A percentile compares a stretch with the other conserved stretches of the same genome.
Evolutionary conservation across 2,797 vertebrate species (phyloP).

Genomic region (Corythornis leucogaster): DNA sequence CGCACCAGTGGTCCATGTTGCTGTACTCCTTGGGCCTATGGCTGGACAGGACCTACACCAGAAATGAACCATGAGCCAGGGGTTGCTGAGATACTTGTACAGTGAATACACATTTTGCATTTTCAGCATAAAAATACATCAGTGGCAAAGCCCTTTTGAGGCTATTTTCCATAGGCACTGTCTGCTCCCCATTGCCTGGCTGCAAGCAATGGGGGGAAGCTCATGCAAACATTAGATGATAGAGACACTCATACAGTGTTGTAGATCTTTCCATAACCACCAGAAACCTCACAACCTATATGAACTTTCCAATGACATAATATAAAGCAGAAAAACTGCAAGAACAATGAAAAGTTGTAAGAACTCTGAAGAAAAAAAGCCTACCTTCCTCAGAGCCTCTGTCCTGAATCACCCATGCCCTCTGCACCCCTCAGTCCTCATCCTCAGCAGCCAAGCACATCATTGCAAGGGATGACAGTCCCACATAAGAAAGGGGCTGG

Average conservation of each 20-base stretch:
- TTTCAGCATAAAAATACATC: not conserved
- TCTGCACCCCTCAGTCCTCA: accelerated
- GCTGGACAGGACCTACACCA: not conserved
- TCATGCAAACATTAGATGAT: not conserved
- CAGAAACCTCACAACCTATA: accelerated
- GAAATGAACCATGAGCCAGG: not conserved
- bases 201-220: not conserved
- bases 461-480: not conserved
- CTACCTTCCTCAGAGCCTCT: not conserved
- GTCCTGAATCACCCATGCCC: not conserved
- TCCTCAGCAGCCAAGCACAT: not conserved
- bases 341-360: not conserved
- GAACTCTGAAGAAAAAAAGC: not conserved
- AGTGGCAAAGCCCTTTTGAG: not conserved
- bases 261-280: not conserved
- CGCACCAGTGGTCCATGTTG: not conserved
- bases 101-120: not conserved
- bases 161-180: not conserved
- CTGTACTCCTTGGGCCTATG: not conserved
- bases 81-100: not conserved
- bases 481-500: not conserved
- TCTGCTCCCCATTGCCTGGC: not conserved
- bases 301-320: not conserved
- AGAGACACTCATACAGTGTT: not conserved
- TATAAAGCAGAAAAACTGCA: not conserved